Conservation (phyloP, 2,888 invertebrate genomes). For the Scotopteryx bipunctaria region DNA sequence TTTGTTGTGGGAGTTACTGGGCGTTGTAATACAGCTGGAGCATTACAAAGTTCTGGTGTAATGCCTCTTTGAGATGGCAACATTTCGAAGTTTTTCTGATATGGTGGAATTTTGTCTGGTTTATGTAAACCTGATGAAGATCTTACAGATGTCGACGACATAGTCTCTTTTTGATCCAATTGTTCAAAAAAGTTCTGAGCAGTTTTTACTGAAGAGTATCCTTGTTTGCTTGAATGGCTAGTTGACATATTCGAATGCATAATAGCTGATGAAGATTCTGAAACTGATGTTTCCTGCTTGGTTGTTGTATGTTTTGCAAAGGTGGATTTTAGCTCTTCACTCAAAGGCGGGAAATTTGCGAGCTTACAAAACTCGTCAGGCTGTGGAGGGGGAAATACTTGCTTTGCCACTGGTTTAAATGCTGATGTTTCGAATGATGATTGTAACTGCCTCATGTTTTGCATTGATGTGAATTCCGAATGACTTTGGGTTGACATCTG, state of each 20-base stretch:
- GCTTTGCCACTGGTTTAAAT: conserved; percentile 76
- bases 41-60: conserved; percentile 80
- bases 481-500: conserved; percentile 55
- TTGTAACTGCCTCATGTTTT: conserved; percentile 68
- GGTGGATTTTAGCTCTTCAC: conserved; percentile 63
- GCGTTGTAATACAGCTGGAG: conserved; percentile 67
- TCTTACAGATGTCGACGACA: conserved; percentile 61
- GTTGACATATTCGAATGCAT: conserved; percentile 54
- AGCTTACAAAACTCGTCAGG: conserved; percentile 64
- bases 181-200: conserved; percentile 73
- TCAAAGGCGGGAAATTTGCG: conserved; percentile 66
- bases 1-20: conserved; percentile 72
- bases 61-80: conserved; percentile 83
- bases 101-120: conserved; percentile 85
- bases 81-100: conserved; percentile 85
- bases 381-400: conserved; percentile 67
- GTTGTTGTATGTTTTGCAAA: conserved; percentile 57
- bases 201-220: conserved; percentile 65
- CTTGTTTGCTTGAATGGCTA: conserved; percentile 53
- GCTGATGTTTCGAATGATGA: conserved; percentile 71
- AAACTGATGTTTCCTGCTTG: conserved; percentile 55
- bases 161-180: conserved; percentile 65
- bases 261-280: conserved; percentile 57
- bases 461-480: conserved; percentile 63
- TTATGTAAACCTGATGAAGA: conserved; percentile 83